Evolutionary conservation across 2,113 vertebrate species (phyloP), one percentile per base, ranked within the genome.

Genomic region (Oreochromis aureus): DNA sequence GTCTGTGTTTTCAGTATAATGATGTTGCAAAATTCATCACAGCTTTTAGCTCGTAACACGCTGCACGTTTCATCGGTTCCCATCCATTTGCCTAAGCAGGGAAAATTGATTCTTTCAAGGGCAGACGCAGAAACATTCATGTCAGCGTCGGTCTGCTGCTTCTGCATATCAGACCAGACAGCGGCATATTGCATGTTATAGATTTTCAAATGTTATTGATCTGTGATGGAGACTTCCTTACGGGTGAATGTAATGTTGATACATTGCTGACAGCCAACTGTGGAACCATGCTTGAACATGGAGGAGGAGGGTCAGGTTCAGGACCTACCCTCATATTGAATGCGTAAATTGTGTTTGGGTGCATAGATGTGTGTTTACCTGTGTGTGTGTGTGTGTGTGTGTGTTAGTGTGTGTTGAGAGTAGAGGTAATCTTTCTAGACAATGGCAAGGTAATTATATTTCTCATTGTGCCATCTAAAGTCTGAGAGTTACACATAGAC

Each of bases 161-260:
- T 39, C 36, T 85, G 71, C 87, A 83, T 83, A 86, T 83, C 76
- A 71, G 16, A 51, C 80, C 83, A 30, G 30, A 22, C 27, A 36
- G n/a, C 15, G 16, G 80, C 55, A 51, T 78, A 78, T 83, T 90
- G 69, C 59, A 80, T n/a, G 82, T 88, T 86, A 90, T 83, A 54
- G 89, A 88, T 87, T 92, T 90, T 90, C 83, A 93, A 91, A 93
- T 34, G 10, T 36, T 91, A 94, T 92, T 86, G 93, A 95, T 93
- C 86, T 82, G 24, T 71, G 69, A 90, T 82, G 76, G 69, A 88
- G 87, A 46, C 83, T 78, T 78, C 69, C 19, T 19, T 13, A 55
- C 6, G 27, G 46, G 82, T 78, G 87, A 71, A 82, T 88, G 79
- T 51, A 2, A 63, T 86, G 86, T 87, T 82, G 89, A 91, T 86